Evolutionary conservation across 2,797 vertebrate genomes (phyloP).

Genomic region (Cetoscarus ocellatus): DNA sequence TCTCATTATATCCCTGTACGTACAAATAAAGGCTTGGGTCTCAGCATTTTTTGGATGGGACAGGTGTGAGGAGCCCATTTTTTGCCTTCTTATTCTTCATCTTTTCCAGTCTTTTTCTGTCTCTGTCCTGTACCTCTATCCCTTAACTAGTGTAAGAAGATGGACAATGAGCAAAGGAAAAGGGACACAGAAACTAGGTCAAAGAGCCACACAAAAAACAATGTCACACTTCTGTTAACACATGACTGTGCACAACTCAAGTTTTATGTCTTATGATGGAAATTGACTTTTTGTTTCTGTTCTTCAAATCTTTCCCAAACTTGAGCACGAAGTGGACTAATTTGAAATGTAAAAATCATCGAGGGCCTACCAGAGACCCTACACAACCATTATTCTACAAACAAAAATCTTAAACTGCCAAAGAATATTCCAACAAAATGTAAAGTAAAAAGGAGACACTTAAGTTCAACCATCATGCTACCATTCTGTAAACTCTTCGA

Average conservation of each 20-base stretch:
- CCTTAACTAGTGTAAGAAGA: conserved; percentile 17
- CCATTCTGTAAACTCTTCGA: too few relatives aligned
- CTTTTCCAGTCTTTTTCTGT: conserved; percentile 31
- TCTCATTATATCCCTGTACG: conserved; percentile 61
- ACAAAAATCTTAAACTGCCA: too few relatives aligned
- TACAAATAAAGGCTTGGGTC: conserved; percentile 71
- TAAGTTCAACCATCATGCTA: too few relatives aligned
- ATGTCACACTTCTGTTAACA: conserved; percentile 22
- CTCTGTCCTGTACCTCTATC: conserved; percentile 25
- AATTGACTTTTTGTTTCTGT: conserved; percentile 76
- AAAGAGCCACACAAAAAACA: neutral
- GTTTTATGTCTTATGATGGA: conserved; percentile 56
- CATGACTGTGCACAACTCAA: neutral
- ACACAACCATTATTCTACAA: too few relatives aligned
- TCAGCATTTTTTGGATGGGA: conserved; percentile 62
- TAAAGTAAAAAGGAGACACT: too few relatives aligned
- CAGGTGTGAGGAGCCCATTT: conserved; percentile 65
- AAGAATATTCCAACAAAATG: too few relatives aligned
- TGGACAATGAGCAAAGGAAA: conserved; percentile 10
- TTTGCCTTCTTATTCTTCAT: conserved; percentile 37
- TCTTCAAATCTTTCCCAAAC: conserved; percentile 77
- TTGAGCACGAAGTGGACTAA: too few relatives aligned
- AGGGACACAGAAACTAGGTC: conserved; percentile 27
- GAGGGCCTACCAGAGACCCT: too few relatives aligned
- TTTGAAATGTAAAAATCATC: too few relatives aligned